Evolutionary conservation across 2,797 vertebrate species (phyloP), one percentile per base, ranked within the genome.

Genomic region (Momotus momota): DNA sequence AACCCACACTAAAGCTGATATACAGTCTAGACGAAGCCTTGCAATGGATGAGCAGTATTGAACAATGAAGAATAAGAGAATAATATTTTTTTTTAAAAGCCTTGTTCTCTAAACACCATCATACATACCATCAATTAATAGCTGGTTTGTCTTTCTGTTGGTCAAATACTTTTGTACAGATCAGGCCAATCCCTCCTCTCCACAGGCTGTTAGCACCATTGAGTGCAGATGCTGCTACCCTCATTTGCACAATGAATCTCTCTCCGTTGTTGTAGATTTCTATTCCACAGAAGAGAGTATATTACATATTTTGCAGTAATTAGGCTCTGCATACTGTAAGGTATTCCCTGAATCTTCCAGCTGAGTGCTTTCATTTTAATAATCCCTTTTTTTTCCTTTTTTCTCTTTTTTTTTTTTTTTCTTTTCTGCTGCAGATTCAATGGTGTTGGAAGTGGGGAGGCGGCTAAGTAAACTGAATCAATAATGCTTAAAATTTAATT

Each of bases 401-500:
- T 2, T 40, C 45, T 65, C n/a, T 21, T 33, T n/a, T 15, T 27
- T 33, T n/a, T 15, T 27, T 20, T 27, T 60, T 31, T 12, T 33
- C 0, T n/a, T 13, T 35, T 0, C 8, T 86, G 11, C 26, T 86
- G 19, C 45, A 79, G 88, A 66, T 86, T 93, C 77, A 74, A 65
- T 46, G 22, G 45, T 90, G 58, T 35, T 72, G 46, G 60, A 86
- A 88, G 8, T 70, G 27, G 27, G 22, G 52, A 93, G 26, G 71
- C 64, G 12, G 67, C 78, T 90, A 57, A 72, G 71, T 88, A 95
- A 93, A 90, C 71, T 43, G 7, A 95, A 93, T 95, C 92, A 93
- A 93, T 97, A 95, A 92, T 67, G 48, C 74, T 97, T 93, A 96
- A 97, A 94, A 94, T 93, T 95, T 97, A 94, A 96, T 96, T 96